Evolutionary conservation across 2,888 invertebrate species (phyloP).

Genomic region (Drosophila nigritarsus): DNA sequence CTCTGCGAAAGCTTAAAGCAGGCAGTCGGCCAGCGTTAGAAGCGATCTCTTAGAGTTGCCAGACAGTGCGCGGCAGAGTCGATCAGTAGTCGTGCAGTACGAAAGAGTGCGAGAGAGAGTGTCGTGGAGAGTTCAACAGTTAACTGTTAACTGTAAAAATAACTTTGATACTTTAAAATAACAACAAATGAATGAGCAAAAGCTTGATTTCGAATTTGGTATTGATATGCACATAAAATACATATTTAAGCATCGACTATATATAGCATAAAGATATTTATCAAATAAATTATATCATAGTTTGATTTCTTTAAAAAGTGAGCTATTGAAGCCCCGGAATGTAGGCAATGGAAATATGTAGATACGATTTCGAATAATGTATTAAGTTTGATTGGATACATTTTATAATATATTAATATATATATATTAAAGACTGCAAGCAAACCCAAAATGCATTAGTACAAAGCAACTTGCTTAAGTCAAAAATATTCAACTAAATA

Average conservation of each 20-base stretch:
- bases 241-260: too few relatives aligned
- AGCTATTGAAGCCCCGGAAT: neutral
- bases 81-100: neutral
- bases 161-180: neutral
- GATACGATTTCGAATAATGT: neutral
- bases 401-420: too few relatives aligned
- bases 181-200: rapidly evolving
- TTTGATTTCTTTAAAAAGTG: neutral
- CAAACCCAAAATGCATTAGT: neutral
- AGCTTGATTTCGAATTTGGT: too few relatives aligned
- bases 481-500: neutral
- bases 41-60: neutral
- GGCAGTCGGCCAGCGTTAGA: neutral
- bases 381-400: neutral
- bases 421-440: neutral
- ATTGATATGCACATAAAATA: too few relatives aligned
- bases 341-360: neutral
- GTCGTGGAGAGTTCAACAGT: neutral
- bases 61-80: rapidly evolving
- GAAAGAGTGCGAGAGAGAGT: neutral
- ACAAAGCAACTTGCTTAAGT: neutral
- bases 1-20: neutral
- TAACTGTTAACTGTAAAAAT: too few relatives aligned
- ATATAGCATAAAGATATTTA: too few relatives aligned
- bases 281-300: neutral